Evolutionary conservation across 64 coral and sea anemone genomes (phyloP).

Genomic region (Montipora foliosa): DNA sequence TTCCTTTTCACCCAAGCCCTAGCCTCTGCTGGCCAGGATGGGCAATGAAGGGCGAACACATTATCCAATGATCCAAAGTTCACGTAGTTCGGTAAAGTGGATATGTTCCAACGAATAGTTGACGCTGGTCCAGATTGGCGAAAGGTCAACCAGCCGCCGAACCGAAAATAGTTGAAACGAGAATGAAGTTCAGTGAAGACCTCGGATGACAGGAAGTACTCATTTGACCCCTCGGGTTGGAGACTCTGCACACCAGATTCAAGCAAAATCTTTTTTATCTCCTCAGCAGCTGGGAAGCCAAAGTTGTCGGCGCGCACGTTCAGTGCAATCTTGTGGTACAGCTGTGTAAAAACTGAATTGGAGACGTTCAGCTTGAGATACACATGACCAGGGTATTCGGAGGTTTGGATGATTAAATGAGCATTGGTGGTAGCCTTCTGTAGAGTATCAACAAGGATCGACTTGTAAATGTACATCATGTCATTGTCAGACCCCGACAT

Average conservation of each 20-base stretch:
- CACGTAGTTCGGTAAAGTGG: conserved; percentile 14
- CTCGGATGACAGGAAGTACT: conserved; percentile 12
- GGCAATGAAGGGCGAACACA: conserved; percentile 20
- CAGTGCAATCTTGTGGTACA: neutral
- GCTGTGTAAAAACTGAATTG: conserved; percentile 12
- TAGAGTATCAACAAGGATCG: neutral
- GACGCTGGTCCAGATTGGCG: conserved; percentile 12
- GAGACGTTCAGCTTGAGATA: conserved; percentile 6
- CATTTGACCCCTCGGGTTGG: conserved; percentile 2
- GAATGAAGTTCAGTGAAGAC: conserved; percentile 22
- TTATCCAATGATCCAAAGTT: neutral
- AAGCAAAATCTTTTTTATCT: neutral
- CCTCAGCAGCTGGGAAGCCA: conserved; percentile 5
- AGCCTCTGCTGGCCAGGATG: conserved; percentile 6
- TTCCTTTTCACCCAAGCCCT: neutral
- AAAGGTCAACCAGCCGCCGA: conserved; percentile 21
- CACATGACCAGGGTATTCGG: neutral
- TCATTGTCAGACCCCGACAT: conserved; percentile 23
- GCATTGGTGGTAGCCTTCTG: neutral
- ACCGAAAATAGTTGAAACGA: conserved; percentile 29
- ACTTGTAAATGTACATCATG: conserved; percentile 24
- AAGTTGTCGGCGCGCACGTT: conserved; percentile 18
- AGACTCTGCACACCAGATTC: conserved; percentile 11
- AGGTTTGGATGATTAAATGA: neutral
- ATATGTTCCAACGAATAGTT: conserved; percentile 26